Evolutionary conservation across 2,888 invertebrate genomes (phyloP).

Genomic region (Diadegma fenestrale): DNA sequence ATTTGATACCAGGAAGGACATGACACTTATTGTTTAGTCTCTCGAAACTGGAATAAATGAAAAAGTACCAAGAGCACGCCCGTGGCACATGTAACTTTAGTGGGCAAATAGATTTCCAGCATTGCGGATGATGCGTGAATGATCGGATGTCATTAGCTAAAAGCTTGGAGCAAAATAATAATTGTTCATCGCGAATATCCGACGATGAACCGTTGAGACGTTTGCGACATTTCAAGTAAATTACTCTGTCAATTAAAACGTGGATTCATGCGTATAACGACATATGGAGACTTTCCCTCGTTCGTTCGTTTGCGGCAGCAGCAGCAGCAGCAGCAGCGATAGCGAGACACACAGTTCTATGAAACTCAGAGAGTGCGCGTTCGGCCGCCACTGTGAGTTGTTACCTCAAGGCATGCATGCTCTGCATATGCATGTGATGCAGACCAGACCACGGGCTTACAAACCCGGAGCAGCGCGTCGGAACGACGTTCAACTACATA

Average conservation of each 20-base stretch:
- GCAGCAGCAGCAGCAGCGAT: background rate
- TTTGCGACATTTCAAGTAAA: constrained; percentile 37
- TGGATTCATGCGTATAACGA: constrained; percentile 79
- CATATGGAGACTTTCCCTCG: constrained; percentile 73
- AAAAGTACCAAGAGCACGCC: too few relatives aligned
- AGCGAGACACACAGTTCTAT: constrained; percentile 38
- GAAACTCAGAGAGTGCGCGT: constrained; percentile 41
- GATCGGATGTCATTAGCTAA: background rate
- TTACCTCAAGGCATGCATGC: constrained; percentile 81
- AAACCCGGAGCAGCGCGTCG: constrained; percentile 40
- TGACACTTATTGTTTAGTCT: too few relatives aligned
- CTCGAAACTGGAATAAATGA: too few relatives aligned
- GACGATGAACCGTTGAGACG: constrained; percentile 11
- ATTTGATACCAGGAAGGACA: too few relatives aligned
- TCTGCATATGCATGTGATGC: constrained; percentile 82
- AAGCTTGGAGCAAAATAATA: background rate
- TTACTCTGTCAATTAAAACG: constrained; percentile 75
- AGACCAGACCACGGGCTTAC: constrained; percentile 42
- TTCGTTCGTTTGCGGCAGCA: constrained; percentile 71
- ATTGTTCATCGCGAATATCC: background rate
- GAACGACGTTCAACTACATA: constrained; percentile 45
- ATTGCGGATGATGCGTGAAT: background rate
- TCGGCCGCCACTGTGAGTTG: constrained; percentile 78
- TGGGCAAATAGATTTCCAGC: too few relatives aligned
- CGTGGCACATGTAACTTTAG: too few relatives aligned